Evolutionary conservation across 2,888 invertebrate genomes (phyloP).

Genomic region (Octonoba sinensis): DNA sequence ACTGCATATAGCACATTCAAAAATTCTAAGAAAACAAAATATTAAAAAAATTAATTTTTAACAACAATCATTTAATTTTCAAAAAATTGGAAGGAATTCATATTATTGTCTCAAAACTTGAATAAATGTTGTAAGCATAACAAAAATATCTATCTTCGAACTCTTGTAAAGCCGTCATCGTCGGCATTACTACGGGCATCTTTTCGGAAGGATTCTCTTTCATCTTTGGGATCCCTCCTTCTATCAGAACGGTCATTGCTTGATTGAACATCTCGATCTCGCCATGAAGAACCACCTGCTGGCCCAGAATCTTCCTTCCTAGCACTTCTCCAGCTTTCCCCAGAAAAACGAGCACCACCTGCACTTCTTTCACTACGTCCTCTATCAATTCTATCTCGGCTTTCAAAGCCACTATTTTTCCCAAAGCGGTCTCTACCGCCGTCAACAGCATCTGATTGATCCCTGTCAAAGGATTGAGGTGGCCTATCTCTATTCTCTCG

Average conservation of each 20-base stretch:
- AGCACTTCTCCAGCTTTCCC: background rate
- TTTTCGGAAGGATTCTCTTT: background rate
- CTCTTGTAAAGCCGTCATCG: conserved; percentile 47
- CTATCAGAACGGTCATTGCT: conserved; percentile 29
- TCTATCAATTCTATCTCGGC: conserved; percentile 2
- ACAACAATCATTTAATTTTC: no score
- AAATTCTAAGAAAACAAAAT: no score
- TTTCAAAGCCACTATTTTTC: background rate
- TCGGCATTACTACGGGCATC: conserved; percentile 30
- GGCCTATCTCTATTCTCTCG: conserved; percentile 24
- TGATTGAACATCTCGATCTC: conserved; percentile 1
- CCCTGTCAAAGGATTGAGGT: background rate
- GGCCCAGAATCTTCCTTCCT: background rate
- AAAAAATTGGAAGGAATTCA: no score
- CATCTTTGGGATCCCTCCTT: conserved; percentile 21
- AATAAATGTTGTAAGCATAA: no score
- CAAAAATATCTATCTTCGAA: conserved; percentile 32
- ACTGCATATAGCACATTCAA: no score
- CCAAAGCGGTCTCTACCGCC: background rate
- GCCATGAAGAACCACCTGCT: conserved; percentile 28
- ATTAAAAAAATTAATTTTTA: no score
- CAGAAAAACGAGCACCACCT: background rate
- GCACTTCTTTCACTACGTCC: conserved; percentile 2
- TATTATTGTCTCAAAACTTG: no score
- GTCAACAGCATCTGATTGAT: conserved; percentile 1